A percentile compares a stretch with the other conserved stretches of the same genome.
Conservation (phyloP, 1,140 invertebrate species). For the Aphis craccivora region DNA sequence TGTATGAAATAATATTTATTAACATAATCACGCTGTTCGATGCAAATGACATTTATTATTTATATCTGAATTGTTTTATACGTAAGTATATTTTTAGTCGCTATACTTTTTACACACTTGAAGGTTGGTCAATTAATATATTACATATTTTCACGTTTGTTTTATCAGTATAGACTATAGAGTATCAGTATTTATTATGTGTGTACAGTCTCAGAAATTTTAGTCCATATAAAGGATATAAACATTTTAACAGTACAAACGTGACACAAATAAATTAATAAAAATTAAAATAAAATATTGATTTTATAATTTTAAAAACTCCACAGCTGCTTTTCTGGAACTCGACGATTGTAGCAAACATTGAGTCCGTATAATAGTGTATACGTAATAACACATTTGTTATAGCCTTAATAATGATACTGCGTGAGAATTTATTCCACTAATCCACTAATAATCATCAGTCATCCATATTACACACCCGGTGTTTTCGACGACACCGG, state of each 20-base stretch:
- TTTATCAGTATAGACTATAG: neutral
- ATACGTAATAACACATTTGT: neutral
- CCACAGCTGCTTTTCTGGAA: neutral
- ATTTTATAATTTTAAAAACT: neutral
- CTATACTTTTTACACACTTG: neutral
- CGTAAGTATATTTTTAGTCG: neutral
- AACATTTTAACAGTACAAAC: neutral
- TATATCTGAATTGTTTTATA: neutral
- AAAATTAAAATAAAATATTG: neutral
- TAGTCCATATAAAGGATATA: neutral
- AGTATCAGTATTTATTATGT: neutral
- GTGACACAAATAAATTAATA: neutral
- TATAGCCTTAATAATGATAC: neutral
- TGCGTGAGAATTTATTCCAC: neutral
- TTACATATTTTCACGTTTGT: constrained; percentile 7
- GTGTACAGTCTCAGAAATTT: neutral
- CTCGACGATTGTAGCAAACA: neutral
- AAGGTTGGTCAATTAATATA: neutral
- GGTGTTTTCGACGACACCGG: neutral
- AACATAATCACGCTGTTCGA: neutral
- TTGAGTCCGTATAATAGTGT: neutral
- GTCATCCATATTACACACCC: neutral
- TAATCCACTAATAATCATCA: neutral
- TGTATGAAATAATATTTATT: neutral
- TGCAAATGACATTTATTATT: neutral